phyloP scores from a whole-genome alignment of 2,888 invertebrate species.

The Drosophila neutralis region DNA sequence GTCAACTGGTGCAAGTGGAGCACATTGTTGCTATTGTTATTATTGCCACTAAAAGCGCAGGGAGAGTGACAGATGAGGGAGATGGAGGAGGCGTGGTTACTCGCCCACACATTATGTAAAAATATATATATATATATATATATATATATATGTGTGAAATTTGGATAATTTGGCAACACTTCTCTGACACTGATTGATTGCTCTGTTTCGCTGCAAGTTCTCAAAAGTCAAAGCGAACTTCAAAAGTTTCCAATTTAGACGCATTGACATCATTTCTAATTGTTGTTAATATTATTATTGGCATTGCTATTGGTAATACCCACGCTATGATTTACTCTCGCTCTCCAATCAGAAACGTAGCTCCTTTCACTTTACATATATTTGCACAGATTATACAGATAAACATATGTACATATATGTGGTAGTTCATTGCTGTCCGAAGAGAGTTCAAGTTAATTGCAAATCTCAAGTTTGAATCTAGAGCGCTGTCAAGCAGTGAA shows the following conservation, averaged over 20 bases:
- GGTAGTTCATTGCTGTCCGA: constrained; percentile 53
- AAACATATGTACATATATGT: constrained; percentile 1
- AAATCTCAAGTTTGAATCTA: constrained; percentile 28
- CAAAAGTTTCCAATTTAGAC: constrained; percentile 61
- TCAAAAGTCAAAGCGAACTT: constrained; percentile 12
- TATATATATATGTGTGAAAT: not conserved
- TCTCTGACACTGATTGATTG: constrained; percentile 17
- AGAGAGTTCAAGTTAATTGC: constrained; percentile 67
- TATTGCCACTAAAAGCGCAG: not conserved
- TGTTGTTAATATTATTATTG: constrained; percentile 2
- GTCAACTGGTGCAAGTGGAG: constrained; percentile 1
- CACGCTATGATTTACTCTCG: constrained; percentile 46
- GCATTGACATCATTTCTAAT: constrained; percentile 67
- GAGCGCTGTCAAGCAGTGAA: constrained; percentile 70
- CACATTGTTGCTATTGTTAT: constrained; percentile 13
- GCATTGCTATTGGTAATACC: constrained; percentile 15
- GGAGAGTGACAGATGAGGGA: not conserved
- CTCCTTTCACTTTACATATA: constrained; percentile 74
- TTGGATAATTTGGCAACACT: constrained; percentile 13
- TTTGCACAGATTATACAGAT: not conserved
- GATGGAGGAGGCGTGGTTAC: not conserved
- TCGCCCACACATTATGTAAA: constrained; percentile 25
- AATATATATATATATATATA: not conserved
- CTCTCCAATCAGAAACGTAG: constrained; percentile 46
- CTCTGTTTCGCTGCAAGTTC: constrained; percentile 14